A percentile compares a stretch with the other conserved stretches of the same genome.
phyloP scores from a whole-genome alignment of 1,140 invertebrate species.

The Drosophila quadrilineata region DNA sequence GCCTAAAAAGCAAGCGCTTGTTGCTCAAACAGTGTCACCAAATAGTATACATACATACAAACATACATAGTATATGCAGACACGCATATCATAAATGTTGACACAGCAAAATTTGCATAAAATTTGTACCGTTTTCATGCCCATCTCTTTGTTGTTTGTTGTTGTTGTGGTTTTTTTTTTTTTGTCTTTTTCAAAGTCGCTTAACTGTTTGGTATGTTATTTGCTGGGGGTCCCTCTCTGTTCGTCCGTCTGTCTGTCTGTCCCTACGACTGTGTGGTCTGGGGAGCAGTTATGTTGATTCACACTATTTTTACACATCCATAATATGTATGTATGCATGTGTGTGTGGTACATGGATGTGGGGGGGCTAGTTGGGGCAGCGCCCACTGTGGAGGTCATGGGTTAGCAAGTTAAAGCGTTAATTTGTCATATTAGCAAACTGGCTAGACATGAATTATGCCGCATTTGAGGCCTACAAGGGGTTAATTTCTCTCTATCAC shows the following conservation, averaged over 20 bases:
- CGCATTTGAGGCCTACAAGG: too few relatives aligned
- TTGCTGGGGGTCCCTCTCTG: not conserved
- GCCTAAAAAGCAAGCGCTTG: not conserved
- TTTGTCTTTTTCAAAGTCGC: not conserved
- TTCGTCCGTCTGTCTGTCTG: too few relatives aligned
- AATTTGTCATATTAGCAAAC: slow-evolving; percentile 39
- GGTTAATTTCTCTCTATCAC: too few relatives aligned
- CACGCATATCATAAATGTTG: slow-evolving; percentile 39
- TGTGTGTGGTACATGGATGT: not conserved
- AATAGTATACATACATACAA: slow-evolving; percentile 18
- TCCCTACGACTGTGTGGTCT: too few relatives aligned
- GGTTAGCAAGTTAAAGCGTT: slow-evolving; percentile 34
- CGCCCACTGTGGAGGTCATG: slow-evolving; percentile 5
- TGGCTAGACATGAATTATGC: slow-evolving; percentile 16
- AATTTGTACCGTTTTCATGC: slow-evolving; percentile 37
- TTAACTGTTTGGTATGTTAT: slow-evolving; percentile 15
- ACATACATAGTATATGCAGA: not conserved
- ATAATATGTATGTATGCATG: too few relatives aligned
- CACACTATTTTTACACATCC: too few relatives aligned
- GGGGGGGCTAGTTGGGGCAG: not conserved
- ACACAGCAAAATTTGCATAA: slow-evolving; percentile 49
- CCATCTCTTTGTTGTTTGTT: too few relatives aligned
- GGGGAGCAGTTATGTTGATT: too few relatives aligned
- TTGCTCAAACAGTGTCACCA: slow-evolving; percentile 50
- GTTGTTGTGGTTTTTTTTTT: not conserved